phyloP scores from a whole-genome alignment of 2,113 vertebrate genomes.

The Sisor rabdophorus region DNA sequence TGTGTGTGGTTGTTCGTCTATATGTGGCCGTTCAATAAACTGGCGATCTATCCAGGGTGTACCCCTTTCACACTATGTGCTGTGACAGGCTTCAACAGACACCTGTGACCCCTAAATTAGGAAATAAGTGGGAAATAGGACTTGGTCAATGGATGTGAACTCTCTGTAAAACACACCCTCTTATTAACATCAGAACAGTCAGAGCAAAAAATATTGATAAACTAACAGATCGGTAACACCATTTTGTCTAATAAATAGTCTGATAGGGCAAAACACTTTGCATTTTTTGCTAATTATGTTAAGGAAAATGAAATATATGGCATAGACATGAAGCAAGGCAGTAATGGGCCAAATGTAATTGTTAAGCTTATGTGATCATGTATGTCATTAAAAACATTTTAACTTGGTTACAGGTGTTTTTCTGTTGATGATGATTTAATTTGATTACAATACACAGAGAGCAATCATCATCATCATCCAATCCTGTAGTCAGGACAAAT shows the following conservation, averaged over 20 bases:
- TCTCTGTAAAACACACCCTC: constrained; percentile 14
- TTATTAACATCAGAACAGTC: constrained; percentile 9
- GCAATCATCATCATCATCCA: constrained; percentile 1
- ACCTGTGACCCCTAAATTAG: too few species aligned
- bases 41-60: too few species aligned
- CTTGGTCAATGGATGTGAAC: background rate
- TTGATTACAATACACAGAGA: constrained; percentile 23
- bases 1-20: too few species aligned
- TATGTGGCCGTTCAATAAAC: too few species aligned
- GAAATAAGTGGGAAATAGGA: background rate
- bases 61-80: too few species aligned
- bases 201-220: constrained; percentile 3
- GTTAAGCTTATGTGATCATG: constrained; percentile 6
- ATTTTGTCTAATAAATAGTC: constrained; percentile 2
- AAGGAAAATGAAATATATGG: constrained; percentile 14
- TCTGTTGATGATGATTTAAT: background rate
- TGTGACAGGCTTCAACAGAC: too few species aligned
- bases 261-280: background rate
- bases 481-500: constrained; percentile 1
- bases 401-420: constrained; percentile 6
- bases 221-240: background rate
- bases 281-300: constrained; percentile 21
- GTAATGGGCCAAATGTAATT: constrained; percentile 22
- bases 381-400: constrained; percentile 28
- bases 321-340: background rate